Conservation (phyloP, 2,113 vertebrate genomes). For the Cochlearius cochlearius region DNA sequence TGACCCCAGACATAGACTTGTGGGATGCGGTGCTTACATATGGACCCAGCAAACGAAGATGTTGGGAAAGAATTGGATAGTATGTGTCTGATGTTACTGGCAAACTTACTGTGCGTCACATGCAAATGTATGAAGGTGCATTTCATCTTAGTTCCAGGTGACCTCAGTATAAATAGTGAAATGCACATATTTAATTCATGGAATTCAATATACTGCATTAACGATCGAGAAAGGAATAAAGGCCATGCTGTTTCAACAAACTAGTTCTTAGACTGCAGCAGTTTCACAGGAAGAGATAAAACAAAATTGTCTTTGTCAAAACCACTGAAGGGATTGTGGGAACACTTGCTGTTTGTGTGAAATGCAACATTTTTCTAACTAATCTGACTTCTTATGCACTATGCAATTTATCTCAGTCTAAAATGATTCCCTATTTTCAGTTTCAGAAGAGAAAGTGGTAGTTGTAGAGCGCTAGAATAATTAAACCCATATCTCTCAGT, state of each 20-base stretch:
- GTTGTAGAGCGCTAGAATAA: background rate
- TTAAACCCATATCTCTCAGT: background rate
- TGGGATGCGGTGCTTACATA: slow-evolving; percentile 90
- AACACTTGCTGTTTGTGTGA: background rate
- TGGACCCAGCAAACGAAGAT: slow-evolving; percentile 85
- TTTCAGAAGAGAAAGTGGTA: background rate
- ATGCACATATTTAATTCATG: background rate
- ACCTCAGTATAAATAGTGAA: background rate
- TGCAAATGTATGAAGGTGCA: background rate
- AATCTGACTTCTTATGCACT: background rate
- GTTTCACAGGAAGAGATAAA: background rate
- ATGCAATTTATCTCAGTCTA: background rate
- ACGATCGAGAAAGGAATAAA: background rate
- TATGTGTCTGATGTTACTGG: slow-evolving; percentile 60
- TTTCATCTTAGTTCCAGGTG: background rate
- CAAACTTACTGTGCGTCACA: background rate
- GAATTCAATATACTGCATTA: background rate
- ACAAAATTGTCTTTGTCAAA: background rate
- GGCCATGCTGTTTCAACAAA: background rate
- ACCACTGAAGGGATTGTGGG: background rate
- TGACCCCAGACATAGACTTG: slow-evolving; percentile 85
- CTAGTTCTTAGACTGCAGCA: background rate
- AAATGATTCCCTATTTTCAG: background rate
- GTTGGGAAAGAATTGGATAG: slow-evolving; percentile 97
- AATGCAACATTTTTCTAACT: background rate